These are phyloP conservation scores for Spialia ferax DNA, from an alignment of 2,888 invertebrate species.

Conservation along the genomic window DNA sequence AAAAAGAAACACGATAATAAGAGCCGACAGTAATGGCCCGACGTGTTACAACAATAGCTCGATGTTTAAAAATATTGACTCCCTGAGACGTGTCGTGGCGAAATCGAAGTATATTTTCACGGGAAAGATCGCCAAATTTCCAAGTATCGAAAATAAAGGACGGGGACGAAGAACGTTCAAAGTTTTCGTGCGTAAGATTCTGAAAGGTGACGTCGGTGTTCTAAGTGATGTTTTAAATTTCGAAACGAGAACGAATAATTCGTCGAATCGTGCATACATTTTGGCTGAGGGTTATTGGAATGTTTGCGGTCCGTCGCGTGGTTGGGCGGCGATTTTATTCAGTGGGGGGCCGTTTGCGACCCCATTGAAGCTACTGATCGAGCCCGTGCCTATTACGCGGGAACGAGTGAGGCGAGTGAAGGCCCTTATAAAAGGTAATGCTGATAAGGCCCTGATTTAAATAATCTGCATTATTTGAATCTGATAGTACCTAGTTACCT, in stretches of 20 bases:
- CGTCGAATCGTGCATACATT: conserved; percentile 74
- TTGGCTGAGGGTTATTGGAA: conserved; percentile 67
- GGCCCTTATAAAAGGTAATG: conserved; percentile 78
- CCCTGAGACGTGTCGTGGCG: conserved; percentile 70
- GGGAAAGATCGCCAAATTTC: conserved; percentile 79
- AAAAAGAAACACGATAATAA: conserved; percentile 79
- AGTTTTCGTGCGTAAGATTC: conserved; percentile 77
- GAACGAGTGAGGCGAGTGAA: conserved; percentile 77
- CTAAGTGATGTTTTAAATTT: conserved; percentile 80
- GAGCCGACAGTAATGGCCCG: conserved; percentile 67
- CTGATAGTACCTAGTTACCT: not conserved
- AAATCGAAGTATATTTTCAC: conserved; percentile 81
- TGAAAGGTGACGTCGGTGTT: conserved; percentile 77
- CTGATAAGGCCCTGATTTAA: conserved; percentile 17
- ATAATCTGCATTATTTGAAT: conserved; percentile 11
- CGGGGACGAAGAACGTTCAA: conserved; percentile 69
- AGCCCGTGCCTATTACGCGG: conserved; percentile 77
- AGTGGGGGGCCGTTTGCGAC: conserved; percentile 60
- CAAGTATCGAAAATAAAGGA: conserved; percentile 55
- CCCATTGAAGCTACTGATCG: conserved; percentile 70
- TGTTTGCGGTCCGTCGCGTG: conserved; percentile 53
- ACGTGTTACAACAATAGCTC: conserved; percentile 73
- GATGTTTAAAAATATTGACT: conserved; percentile 76
- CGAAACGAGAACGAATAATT: conserved; percentile 73
- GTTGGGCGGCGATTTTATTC: conserved; percentile 74